Conservation (phyloP, 2,888 invertebrate genomes). For the Timema cristinae region DNA sequence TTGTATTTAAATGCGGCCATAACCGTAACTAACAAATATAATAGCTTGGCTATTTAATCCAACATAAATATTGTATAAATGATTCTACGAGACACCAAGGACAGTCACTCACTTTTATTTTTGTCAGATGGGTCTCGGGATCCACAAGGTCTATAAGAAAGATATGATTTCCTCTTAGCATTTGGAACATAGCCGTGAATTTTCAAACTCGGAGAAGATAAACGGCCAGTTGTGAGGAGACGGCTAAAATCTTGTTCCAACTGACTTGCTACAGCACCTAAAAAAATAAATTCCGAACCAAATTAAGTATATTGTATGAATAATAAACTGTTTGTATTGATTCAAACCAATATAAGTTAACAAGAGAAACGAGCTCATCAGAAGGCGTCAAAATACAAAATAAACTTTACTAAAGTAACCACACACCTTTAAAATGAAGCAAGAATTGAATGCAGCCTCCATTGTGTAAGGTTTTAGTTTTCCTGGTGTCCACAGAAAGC, state of each 20-base stretch:
- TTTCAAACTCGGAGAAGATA: slow-evolving; percentile 70
- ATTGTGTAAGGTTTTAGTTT: slow-evolving; percentile 70
- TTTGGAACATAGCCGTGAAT: slow-evolving; percentile 71
- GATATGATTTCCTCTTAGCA: slow-evolving; percentile 61
- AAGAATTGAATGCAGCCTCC: slow-evolving; percentile 80
- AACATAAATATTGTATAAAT: too few species aligned
- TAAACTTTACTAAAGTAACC: not conserved
- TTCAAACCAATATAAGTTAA: too few species aligned
- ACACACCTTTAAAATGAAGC: slow-evolving; percentile 74
- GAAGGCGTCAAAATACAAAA: too few species aligned
- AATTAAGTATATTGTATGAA: too few species aligned
- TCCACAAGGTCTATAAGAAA: slow-evolving; percentile 73
- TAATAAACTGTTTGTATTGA: too few species aligned
- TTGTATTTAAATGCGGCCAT: too few species aligned
- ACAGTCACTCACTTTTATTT: slow-evolving; percentile 23
- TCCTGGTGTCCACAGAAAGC: slow-evolving; percentile 76
- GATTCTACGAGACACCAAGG: too few species aligned
- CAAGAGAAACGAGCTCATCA: too few species aligned
- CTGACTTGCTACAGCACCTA: slow-evolving; percentile 69
- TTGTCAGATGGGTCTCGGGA: slow-evolving; percentile 71
- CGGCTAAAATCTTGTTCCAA: slow-evolving; percentile 77
- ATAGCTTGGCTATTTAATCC: too few species aligned
- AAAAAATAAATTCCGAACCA: slow-evolving; percentile 12
- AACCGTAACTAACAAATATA: too few species aligned
- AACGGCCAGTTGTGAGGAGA: slow-evolving; percentile 66